phyloP scores from a whole-genome alignment of 2,113 vertebrate species.

The Nestor notabilis region DNA sequence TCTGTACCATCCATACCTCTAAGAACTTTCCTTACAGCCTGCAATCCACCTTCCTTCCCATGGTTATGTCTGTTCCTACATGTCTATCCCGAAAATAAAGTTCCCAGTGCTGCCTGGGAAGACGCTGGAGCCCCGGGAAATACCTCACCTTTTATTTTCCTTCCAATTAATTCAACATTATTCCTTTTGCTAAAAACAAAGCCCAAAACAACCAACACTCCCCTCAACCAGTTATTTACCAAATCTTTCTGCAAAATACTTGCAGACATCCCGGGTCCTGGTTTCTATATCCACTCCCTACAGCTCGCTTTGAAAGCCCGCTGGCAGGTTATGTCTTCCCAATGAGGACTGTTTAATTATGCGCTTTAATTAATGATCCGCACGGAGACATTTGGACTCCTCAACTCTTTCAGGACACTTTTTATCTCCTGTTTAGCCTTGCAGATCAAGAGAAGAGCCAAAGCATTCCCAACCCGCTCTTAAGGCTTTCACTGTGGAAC shows the following conservation, averaged over 20 bases:
- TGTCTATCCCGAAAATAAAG: neutral
- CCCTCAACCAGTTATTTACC: fast-evolving
- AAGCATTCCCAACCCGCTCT: fast-evolving
- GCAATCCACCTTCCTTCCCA: no score
- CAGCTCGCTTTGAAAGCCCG: no score
- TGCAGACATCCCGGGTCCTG: no score
- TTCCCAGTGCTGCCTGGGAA: neutral
- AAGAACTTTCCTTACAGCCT: neutral
- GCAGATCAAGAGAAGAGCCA: neutral
- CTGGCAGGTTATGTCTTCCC: neutral
- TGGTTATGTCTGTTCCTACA: fast-evolving
- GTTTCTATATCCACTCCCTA: neutral
- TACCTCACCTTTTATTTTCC: neutral
- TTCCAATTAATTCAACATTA: neutral
- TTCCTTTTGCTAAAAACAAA: neutral
- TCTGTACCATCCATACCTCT: no score
- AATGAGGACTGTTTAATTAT: fast-evolving
- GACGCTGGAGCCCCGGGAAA: neutral
- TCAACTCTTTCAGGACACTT: fast-evolving
- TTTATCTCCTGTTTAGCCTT: neutral
- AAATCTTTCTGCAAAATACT: neutral
- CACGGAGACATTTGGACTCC: neutral
- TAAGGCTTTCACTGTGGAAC: neutral
- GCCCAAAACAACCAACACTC: neutral
- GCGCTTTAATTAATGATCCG: neutral